Percentiles rank a stretch among this genome's conserved stretches.
Conservation (phyloP, 2,888 invertebrate genomes). For the Coenonympha arcania region DNA sequence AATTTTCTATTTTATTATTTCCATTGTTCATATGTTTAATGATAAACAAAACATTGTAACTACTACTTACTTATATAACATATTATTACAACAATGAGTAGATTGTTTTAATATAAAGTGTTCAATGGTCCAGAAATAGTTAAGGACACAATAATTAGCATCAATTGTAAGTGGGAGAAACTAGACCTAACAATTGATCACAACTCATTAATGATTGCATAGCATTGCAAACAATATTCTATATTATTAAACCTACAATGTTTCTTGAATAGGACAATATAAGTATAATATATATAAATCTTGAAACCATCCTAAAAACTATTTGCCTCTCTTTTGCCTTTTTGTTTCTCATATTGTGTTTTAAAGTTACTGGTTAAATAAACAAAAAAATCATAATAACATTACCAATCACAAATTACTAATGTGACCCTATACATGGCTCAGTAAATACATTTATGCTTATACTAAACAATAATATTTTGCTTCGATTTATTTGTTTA, state of each 20-base stretch:
- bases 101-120: neutral
- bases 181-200: constrained; percentile 30
- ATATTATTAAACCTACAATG: no score
- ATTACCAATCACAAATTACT: neutral
- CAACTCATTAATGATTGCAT: constrained; percentile 19
- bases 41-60: no score
- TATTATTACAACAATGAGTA: no score
- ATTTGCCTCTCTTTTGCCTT: no score
- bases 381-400: neutral
- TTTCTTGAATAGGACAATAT: no score
- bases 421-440: neutral
- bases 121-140: constrained; percentile 15
- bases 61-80: no score
- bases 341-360: no score
- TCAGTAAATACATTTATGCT: neutral
- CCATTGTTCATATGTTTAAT: no score
- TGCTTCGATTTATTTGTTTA: neutral
- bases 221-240: neutral
- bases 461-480: constrained; percentile 3
- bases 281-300: no score
- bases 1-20: no score
- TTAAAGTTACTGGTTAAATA: neutral
- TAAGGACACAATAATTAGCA: constrained; percentile 52
- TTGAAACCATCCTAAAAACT: no score
- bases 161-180: constrained; percentile 43